Base-by-base conservation (phyloP, 2,888 invertebrate species). In the Drosophila leonis region DNA sequence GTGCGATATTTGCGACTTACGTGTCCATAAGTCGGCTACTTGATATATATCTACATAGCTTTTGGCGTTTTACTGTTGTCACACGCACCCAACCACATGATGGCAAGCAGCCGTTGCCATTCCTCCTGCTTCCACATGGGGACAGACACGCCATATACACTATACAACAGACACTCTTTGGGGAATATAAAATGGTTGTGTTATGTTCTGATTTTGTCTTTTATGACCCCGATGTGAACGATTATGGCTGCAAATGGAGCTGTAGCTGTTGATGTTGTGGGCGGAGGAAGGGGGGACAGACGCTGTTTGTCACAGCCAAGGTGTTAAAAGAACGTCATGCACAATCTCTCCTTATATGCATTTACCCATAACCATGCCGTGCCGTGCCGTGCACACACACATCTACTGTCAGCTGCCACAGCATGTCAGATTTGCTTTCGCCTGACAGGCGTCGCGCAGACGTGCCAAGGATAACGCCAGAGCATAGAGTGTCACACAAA, bases 391-490 rank as follows among this genome's bases (percentile, higher is more conserved):
- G 59, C 51, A 31, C 62, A 66, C 51, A 31, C 62, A 66, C 42
- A 80, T 70, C 75, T 27, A 57, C 37, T 70, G 77, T 57, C 87
- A 88, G 78, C 73, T 89, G 89, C 75, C 89, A 81, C 69, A 78
- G 74, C 76, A 67, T 89, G 88, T 84, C 90, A 84, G 90, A 78
- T 87, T 83, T 74, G 61, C 67, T 66, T 72, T 74, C 72, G 76
- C 82, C 72, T 83, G 90, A 89, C 90, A 83, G 88, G 78, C 72
- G 78, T 49, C 70, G 64, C 55, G 72, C 59, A 71, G 74, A 84
- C 89, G 84, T 84, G 84, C 84, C 84, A 84, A 84, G 90, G 84
- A 84, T 87, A 89, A 84, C 67, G 81, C 62, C 74, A 78, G 18
- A 44, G 51, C 67, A 64, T 46, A n/a, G 46, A 54, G 37, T 78